These are phyloP conservation scores for Podiceps cristatus DNA, from an alignment of 2,113 vertebrate species.

Conservation along the genomic window DNA sequence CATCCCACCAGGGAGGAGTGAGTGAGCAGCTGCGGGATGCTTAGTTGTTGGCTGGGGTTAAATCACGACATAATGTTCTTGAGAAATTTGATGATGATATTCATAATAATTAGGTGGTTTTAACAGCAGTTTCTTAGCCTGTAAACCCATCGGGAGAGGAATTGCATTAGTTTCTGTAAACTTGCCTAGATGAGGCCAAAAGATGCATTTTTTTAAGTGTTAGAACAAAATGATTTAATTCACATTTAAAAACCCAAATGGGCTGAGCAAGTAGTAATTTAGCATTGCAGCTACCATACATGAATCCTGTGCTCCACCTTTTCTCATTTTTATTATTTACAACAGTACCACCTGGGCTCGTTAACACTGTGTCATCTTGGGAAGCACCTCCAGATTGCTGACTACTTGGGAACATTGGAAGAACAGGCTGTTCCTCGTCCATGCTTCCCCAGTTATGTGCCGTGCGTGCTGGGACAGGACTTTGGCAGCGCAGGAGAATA, in stretches of 20 bases:
- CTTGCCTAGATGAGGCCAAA: background rate
- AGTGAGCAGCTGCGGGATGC: too few relatives aligned
- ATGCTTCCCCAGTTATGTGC: background rate
- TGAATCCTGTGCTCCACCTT: background rate
- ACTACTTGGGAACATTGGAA: background rate
- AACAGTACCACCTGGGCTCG: background rate
- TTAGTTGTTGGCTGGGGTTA: too few relatives aligned
- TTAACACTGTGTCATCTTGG: background rate
- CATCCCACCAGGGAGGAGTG: too few relatives aligned
- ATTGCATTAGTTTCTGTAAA: background rate
- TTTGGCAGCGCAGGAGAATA: background rate
- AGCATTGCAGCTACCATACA: background rate
- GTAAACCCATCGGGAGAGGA: background rate
- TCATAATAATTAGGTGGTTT: background rate
- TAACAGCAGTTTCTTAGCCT: background rate
- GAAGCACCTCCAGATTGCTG: background rate
- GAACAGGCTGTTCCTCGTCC: background rate
- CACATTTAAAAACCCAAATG: background rate
- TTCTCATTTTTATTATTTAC: slow-evolving; percentile 11
- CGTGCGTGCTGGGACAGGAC: background rate
- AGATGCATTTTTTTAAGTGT: background rate
- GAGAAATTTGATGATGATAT: background rate
- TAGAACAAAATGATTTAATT: background rate
- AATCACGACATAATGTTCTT: background rate
- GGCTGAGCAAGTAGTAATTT: background rate